Base-by-base conservation (phyloP, 2,888 invertebrate genomes). In the Hirtodrosophila confusa region DNA sequence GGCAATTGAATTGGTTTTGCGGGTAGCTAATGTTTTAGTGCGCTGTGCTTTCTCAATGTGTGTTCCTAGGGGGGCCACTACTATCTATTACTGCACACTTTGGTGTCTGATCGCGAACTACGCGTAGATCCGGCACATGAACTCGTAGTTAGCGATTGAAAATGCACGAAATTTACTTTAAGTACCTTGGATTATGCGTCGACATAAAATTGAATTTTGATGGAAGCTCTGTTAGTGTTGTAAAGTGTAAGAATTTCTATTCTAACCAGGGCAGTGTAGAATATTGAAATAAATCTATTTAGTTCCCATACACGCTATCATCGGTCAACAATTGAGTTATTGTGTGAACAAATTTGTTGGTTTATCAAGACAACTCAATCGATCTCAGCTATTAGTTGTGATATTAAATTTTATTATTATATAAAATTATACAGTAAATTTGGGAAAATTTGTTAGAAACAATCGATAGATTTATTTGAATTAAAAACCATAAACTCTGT, bases 71-170 rank as follows among this genome's bases (percentile, higher is more conserved):
- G 29, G 31, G 36, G 35, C 4, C 37, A 1, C 23, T 23, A 23
- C 17, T 45, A 8, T 6, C 17, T 31, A 7, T 43, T n/a, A 58
- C 70, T 44, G 49, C 23, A 43, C 75, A 47, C 65, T 33, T 69
- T 56, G 57, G 54, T 44, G 60, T 64, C 66, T 64, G 54, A 66
- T 57, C 54, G 39, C 39, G 60, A 49, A 84, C 82, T 79, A 64
- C 37, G 47, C 43, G 43, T 44, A 31, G 12, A 17, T 11, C 9
- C 29, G n/a, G 11, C 17, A 29, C 36, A 17, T 35, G 6, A 24
- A n/a, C 37, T 8, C 33, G 39, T 11, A 51, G 3, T 44, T 29
- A 40, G 49, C 31, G 17, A 31, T 31, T 31, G 0, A 0, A 31
- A 3, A 6, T 31, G 31, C 9, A 7, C 31, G 7, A 31, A 7